Evolutionary conservation across 2,888 invertebrate genomes (phyloP).

Genomic region (Platycheirus rosarum): DNA sequence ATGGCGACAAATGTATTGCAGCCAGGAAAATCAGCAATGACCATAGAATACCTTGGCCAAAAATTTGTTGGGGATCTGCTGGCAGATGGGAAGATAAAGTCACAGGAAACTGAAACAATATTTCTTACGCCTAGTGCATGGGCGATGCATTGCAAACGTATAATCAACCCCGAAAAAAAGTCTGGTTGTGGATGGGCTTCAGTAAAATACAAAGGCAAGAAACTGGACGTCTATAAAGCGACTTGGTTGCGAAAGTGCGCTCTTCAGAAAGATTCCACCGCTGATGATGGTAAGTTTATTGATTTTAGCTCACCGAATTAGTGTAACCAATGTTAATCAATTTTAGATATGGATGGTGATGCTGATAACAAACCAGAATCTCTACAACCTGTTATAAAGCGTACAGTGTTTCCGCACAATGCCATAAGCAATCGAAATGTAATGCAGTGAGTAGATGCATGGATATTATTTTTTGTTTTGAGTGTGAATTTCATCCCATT

Average conservation of each 20-base stretch:
- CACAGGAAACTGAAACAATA: constrained; percentile 93
- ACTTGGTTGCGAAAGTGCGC: constrained; percentile 90
- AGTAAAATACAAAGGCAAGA: constrained; percentile 93
- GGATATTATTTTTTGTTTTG: neutral
- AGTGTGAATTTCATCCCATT: constrained; percentile 17
- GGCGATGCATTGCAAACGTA: constrained; percentile 95
- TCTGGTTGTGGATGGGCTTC: constrained; percentile 97
- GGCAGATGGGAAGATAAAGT: constrained; percentile 93
- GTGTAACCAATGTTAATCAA: neutral
- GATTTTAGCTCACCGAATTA: too few relatives aligned
- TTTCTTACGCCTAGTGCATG: constrained; percentile 96
- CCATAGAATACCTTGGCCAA: constrained; percentile 96
- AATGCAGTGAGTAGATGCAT: constrained; percentile 87
- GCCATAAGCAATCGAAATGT: constrained; percentile 89
- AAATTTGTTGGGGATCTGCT: constrained; percentile 94
- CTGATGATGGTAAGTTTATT: constrained; percentile 78
- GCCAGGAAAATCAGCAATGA: constrained; percentile 92
- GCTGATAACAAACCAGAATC: constrained; percentile 85
- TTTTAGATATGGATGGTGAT: constrained; percentile 85
- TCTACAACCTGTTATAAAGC: constrained; percentile 85
- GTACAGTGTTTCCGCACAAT: constrained; percentile 89
- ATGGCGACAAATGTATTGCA: constrained; percentile 92
- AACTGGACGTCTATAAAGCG: constrained; percentile 94
- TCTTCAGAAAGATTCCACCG: constrained; percentile 84
- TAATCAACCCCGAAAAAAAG: constrained; percentile 95